Percentiles rank a stretch among this genome's conserved stretches.
Conservation (phyloP, 2,113 vertebrate species). For the Acrocephalus arundinaceus region DNA sequence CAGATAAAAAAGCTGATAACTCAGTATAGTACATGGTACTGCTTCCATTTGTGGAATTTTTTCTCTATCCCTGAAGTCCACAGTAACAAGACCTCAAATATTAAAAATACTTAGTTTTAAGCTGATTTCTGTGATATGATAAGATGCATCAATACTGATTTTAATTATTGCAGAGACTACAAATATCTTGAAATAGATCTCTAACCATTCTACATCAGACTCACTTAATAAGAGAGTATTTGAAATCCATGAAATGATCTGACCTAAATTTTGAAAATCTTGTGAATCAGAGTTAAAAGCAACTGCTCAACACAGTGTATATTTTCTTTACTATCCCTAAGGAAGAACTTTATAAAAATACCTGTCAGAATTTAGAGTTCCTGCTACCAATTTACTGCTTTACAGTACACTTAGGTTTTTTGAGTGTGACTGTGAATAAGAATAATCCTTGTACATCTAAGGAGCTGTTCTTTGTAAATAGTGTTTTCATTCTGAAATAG, state of each 20-base stretch:
- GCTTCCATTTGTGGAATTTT: not conserved
- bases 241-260: not conserved
- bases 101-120: not conserved
- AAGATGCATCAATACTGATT: not conserved
- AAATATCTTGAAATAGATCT: not conserved
- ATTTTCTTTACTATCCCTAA: not conserved
- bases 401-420: not conserved
- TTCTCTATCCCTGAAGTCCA: not conserved
- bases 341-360: not conserved
- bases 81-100: not conserved
- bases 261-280: not conserved
- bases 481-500: not conserved
- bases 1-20: not conserved
- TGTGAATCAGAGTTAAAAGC: not conserved
- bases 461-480: not conserved
- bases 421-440: not conserved
- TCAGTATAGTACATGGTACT: not conserved
- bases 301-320: not conserved
- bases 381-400: not conserved
- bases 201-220: not conserved
- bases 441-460: not conserved
- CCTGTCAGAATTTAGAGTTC: not conserved
- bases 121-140: not conserved
- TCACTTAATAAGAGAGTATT: not conserved
- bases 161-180: not conserved